Base-by-base conservation (phyloP, 2,888 invertebrate species). In the Trachelus tabidus region DNA sequence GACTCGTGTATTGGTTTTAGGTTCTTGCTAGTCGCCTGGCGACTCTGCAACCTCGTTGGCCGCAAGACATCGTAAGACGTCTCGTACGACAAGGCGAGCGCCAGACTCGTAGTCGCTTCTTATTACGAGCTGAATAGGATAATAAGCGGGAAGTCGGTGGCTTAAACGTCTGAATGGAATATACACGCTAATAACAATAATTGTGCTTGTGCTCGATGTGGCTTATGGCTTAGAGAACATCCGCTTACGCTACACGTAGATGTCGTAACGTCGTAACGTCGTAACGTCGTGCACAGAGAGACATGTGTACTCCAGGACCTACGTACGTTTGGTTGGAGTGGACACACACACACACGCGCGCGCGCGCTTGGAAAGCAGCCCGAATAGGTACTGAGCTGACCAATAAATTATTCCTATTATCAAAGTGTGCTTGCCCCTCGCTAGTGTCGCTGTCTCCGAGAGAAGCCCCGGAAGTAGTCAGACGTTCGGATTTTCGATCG, bases 101-200 rank as follows among this genome's bases (percentile, higher is more conserved):
- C 6, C 56, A 56, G 56, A 56, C 23, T 9, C 23, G 56, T 56
- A 56, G 33, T 71, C 71, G 79, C 79, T 81, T 84, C 84, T 85
- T 87, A 87, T 87, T 89, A 90, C 84, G 84, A 89, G 88, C 88
- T 90, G 87, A 90, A 90, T 90, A 88, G 88, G 87, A 90, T 90
- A 90, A 90, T 90, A 86, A 87, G 82, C 83, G 77, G 79, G 81
- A 76, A 80, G 80, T 77, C 79, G 81, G 79, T 76, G 77, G 81
- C 74, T 77, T 84, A 84, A 84, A 85, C 83, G 83, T 80, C 83
- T 84, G 82, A 87, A 86, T 86, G 82, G 82, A 86, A 83, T 82
- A 81, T 73, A 80, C 78, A 68, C 79, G 81, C 84, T 87, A 86
- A 86, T 83, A 86, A 86, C 81, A 84, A 87, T 87, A 87, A 87